phyloP scores from a whole-genome alignment of 1,140 invertebrate species.

The Bombus affinis region DNA sequence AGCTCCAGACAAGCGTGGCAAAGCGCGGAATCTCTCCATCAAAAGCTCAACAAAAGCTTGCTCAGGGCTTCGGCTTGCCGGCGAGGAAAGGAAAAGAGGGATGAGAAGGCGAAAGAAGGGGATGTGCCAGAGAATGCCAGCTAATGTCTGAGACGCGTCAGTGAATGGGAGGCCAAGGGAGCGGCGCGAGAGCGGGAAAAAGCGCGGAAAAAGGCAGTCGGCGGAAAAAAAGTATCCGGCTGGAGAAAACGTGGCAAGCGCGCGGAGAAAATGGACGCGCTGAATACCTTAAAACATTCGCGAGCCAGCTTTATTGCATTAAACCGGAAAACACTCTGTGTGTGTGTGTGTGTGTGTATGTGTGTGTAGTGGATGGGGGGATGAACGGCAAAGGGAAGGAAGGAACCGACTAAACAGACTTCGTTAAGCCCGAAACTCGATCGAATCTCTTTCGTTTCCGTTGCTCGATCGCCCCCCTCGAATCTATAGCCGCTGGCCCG shows the following conservation, averaged over 20 bases:
- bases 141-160: constrained; percentile 67
- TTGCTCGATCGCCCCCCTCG: background rate
- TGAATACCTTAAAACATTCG: constrained; percentile 42
- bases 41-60: constrained; percentile 69
- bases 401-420: background rate
- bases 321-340: background rate
- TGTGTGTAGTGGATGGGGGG: background rate
- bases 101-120: constrained; percentile 33
- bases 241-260: background rate
- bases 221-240: constrained; percentile 7
- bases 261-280: constrained; percentile 28
- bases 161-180: constrained; percentile 43
- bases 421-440: constrained; percentile 32
- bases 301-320: constrained; percentile 20
- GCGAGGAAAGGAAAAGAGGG: constrained; percentile 36
- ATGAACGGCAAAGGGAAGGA: background rate
- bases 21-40: constrained; percentile 71
- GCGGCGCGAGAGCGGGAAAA: constrained; percentile 32
- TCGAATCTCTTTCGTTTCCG: background rate
- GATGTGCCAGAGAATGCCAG: constrained; percentile 56
- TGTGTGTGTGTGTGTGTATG: rapidly evolving
- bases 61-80: constrained; percentile 57
- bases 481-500: too few species aligned
- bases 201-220: constrained; percentile 40
- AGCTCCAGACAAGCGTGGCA: constrained; percentile 66